A percentile compares a stretch with the other conserved stretches of the same genome.
These are phyloP conservation scores for Lepidochrysops patricia DNA, from an alignment of 2,888 invertebrate species.

Conservation along the genomic window DNA sequence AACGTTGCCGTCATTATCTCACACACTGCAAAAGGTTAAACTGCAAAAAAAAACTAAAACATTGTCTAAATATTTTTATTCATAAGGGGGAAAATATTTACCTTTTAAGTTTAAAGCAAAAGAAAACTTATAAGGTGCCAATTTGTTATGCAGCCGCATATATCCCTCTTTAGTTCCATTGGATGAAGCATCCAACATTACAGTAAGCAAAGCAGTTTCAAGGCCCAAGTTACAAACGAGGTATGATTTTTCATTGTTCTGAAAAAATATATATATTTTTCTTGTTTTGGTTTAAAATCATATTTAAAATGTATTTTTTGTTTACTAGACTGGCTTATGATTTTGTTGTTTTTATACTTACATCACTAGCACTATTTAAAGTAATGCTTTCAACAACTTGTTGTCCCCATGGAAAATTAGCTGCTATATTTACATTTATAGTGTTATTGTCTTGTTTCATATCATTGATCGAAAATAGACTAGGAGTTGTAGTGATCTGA, in stretches of 20 bases:
- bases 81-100: conserved; percentile 28
- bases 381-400: conserved; percentile 78
- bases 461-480: conserved; percentile 79
- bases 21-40: too few relatives aligned
- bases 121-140: conserved; percentile 85
- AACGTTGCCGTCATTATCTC: too few relatives aligned
- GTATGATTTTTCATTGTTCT: conserved; percentile 27
- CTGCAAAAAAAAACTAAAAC: too few relatives aligned
- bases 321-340: not conserved
- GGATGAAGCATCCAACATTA: conserved; percentile 73
- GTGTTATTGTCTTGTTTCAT: conserved; percentile 54
- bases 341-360: conserved; percentile 26
- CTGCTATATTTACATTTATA: conserved; percentile 76
- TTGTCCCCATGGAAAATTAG: conserved; percentile 77
- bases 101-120: conserved; percentile 70
- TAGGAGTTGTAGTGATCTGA: conserved; percentile 81
- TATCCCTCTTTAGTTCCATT: conserved; percentile 69
- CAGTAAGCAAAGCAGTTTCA: conserved; percentile 68
- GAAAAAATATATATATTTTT: conserved; percentile 29
- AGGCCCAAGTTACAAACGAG: conserved; percentile 66
- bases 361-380: conserved; percentile 32
- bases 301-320: not conserved
- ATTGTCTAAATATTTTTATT: too few relatives aligned
- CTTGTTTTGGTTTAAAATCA: too few relatives aligned
- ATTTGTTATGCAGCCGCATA: conserved; percentile 78